Base-by-base conservation (phyloP, 2,113 vertebrate genomes). In the Zonotrichia leucophrys region DNA sequence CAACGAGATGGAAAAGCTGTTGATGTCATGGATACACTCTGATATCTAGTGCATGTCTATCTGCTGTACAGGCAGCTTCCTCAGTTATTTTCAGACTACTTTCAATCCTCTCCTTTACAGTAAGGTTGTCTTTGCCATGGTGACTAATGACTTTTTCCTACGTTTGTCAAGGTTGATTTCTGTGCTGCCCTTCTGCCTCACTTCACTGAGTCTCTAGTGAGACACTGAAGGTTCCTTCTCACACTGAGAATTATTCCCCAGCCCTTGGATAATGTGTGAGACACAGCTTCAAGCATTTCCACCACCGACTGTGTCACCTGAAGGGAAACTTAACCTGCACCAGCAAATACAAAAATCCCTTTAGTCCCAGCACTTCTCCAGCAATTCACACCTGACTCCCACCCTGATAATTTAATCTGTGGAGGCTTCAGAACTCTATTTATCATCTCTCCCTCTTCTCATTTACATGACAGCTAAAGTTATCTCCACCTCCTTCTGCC, bases 301-400 rank as follows among this genome's bases (percentile, higher is more conserved):
- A 81, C 68, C 49, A 10, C 55, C 30, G 63, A 80, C 76, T 2
- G 1, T 49, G 79, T 59, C 72, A 63, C 37, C 15, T 31, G 59
- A 79, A 94, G 47, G 50, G 42, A 68, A 88, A 42, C 5, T 90
- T 87, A 66, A 28, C 55, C 89, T 77, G 72, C 10, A 77, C 18
- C 21, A 92, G 59, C 63, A 92, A 93, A 93, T 9, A 63, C 39
- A 92, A 63, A 94, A 93, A 92, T 67, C 68, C 76, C 55, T 62
- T 90, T 77, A 90, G 85, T 53, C 63, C 75, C 52, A 78, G 64
- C 35, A 15, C 72, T 86, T 93, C 30, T 17, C 68, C 39, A 47
- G 55, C 82, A 95, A 90, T 94, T 95, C 94, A 92, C 90, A 94
- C 89, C 89, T 96, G 77, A 64, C 68, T 94, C 85, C 53, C 44